Evolutionary conservation across 2,888 invertebrate genomes (phyloP).

Genomic region (Kuschelorhynchus macadamiae): DNA sequence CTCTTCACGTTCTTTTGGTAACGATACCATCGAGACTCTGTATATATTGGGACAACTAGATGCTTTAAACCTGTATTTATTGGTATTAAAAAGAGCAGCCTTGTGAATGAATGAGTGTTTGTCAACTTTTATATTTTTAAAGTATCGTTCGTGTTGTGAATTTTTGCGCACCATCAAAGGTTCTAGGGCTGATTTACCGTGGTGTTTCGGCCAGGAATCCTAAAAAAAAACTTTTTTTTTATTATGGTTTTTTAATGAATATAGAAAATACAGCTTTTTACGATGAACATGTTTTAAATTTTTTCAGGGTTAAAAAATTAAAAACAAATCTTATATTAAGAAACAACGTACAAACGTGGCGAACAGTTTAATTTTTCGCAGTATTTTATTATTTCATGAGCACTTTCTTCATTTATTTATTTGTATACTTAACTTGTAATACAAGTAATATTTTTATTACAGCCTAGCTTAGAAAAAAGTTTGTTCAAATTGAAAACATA

Average conservation of each 20-base stretch:
- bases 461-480: no score
- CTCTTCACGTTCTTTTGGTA: constrained; percentile 74
- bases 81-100: constrained; percentile 87
- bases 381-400: no score
- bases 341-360: no score
- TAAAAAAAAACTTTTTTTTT: constrained; percentile 15
- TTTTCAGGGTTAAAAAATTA: no score
- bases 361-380: no score
- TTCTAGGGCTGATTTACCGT: constrained; percentile 53
- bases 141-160: constrained; percentile 72
- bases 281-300: no score
- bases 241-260: background rate
- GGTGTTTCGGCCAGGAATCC: constrained; percentile 57
- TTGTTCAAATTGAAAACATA: no score
- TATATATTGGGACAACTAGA: constrained; percentile 94
- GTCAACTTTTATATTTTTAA: constrained; percentile 80
- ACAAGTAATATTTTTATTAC: no score
- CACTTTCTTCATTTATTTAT: no score
- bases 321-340: background rate
- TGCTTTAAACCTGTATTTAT: constrained; percentile 84
- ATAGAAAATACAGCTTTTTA: no score
- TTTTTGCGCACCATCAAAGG: constrained; percentile 51
- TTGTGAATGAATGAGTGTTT: constrained; percentile 89
- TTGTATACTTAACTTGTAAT: no score
- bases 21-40: constrained; percentile 88